These are phyloP conservation scores for Andrena haemorrhoa DNA, from an alignment of 2,888 invertebrate species.

Conservation along the genomic window DNA sequence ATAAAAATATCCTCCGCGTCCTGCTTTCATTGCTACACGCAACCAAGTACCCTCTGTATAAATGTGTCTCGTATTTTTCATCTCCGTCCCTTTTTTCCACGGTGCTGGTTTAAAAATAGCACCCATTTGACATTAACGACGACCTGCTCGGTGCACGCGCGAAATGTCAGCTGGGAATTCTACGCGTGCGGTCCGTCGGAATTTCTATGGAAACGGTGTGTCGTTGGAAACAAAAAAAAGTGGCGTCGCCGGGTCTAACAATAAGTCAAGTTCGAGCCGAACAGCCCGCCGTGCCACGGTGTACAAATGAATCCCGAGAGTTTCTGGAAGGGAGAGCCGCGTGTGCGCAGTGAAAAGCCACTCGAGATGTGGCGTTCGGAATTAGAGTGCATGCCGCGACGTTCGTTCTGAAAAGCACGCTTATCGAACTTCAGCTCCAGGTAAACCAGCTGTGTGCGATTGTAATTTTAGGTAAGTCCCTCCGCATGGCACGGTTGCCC, in stretches of 20 bases:
- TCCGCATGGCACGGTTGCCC: constrained; percentile 10
- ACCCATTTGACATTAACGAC: background rate
- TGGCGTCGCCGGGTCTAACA: constrained; percentile 30
- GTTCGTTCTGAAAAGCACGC: constrained; percentile 61
- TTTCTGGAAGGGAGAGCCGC: constrained; percentile 60
- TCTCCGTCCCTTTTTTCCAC: background rate
- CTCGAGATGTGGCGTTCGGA: constrained; percentile 57
- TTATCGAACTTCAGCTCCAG: constrained; percentile 61
- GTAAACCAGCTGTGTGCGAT: constrained; percentile 46
- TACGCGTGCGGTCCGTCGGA: background rate
- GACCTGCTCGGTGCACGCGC: too few relatives aligned
- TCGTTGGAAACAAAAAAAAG: constrained; percentile 10
- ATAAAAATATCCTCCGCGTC: background rate
- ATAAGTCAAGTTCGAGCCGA: constrained; percentile 43
- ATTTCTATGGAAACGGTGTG: background rate
- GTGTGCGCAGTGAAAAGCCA: constrained; percentile 65
- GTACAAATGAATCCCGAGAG: constrained; percentile 43
- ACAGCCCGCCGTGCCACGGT: constrained; percentile 39
- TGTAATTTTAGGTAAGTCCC: constrained; percentile 62
- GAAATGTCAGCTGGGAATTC: background rate
- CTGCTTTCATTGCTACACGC: constrained; percentile 1
- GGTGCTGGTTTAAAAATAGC: background rate
- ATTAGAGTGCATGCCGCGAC: constrained; percentile 69
- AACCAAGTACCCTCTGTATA: constrained; percentile 12
- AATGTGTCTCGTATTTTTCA: constrained; percentile 3